Conservation (phyloP, 2,797 vertebrate species). For the Pseudocheirus occidentalis region DNA sequence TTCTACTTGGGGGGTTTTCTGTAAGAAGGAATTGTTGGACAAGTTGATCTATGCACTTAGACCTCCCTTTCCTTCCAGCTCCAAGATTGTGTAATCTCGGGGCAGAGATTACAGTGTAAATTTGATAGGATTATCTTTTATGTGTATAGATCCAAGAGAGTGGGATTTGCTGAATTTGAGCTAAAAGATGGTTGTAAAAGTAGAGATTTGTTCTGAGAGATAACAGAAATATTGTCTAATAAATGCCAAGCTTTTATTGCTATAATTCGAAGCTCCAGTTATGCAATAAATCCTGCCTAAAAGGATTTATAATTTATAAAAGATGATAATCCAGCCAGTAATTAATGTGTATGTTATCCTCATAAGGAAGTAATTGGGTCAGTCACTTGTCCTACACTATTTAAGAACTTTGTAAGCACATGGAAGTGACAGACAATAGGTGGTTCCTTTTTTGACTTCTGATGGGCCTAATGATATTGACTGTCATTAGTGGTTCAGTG, state of each 20-base stretch:
- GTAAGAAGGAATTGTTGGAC: neutral
- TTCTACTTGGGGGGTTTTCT: neutral
- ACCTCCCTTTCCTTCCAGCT: neutral
- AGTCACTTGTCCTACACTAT: neutral
- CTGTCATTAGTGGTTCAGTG: neutral
- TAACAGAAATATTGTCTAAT: neutral
- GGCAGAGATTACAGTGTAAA: neutral
- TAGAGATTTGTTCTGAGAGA: neutral
- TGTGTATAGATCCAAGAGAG: neutral
- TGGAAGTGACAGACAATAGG: neutral
- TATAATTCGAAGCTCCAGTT: neutral
- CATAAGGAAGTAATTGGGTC: neutral
- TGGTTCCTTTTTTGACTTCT: neutral
- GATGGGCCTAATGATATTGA: neutral
- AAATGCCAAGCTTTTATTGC: neutral
- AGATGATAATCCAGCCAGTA: neutral
- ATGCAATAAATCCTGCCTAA: neutral
- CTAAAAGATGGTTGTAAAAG: neutral
- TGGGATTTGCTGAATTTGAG: neutral
- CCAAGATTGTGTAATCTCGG: neutral
- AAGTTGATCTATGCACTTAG: neutral
- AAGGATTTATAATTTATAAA: neutral
- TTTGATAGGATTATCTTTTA: neutral
- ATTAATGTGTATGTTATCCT: neutral
- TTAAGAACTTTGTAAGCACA: neutral